A percentile compares a stretch with the other conserved stretches of the same genome.
Evolutionary conservation across 2,888 invertebrate genomes (phyloP).

Genomic region (Drosophila histrio): DNA sequence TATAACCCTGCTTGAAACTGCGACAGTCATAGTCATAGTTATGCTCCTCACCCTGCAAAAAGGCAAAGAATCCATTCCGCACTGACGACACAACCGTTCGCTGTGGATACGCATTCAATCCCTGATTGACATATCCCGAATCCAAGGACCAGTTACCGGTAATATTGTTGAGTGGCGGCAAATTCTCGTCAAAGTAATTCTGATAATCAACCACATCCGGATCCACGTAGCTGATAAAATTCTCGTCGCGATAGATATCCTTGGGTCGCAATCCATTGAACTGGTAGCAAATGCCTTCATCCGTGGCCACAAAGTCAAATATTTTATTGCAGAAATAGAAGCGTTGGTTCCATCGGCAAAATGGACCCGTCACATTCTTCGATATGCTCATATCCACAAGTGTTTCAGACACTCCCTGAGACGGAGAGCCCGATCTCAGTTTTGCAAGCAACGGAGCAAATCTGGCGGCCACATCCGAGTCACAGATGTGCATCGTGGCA

Average conservation of each 20-base stretch:
- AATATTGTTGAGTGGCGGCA: slow-evolving; percentile 61
- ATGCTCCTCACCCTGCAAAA: slow-evolving; percentile 86
- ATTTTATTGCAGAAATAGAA: slow-evolving; percentile 81
- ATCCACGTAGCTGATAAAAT: slow-evolving; percentile 73
- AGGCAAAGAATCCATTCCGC: slow-evolving; percentile 87
- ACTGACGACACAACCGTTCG: slow-evolving; percentile 88
- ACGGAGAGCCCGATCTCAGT: slow-evolving; percentile 1
- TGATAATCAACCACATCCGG: slow-evolving; percentile 75
- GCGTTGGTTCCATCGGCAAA: slow-evolving; percentile 82
- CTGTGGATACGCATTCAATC: slow-evolving; percentile 88
- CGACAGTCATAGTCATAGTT: slow-evolving; percentile 89
- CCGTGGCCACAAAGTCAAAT: slow-evolving; percentile 81
- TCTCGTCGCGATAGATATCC: slow-evolving; percentile 81
- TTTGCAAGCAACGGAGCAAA: slow-evolving; percentile 67
- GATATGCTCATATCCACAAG: slow-evolving; percentile 76
- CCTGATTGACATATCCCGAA: slow-evolving; percentile 86
- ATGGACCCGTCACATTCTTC: slow-evolving; percentile 80
- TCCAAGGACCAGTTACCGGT: slow-evolving; percentile 87
- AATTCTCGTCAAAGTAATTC: slow-evolving; percentile 57
- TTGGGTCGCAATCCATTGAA: slow-evolving; percentile 80
- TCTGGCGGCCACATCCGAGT: slow-evolving; percentile 71
- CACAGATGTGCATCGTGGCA: slow-evolving; percentile 82
- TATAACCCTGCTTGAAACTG: slow-evolving; percentile 90
- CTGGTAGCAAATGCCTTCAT: slow-evolving; percentile 83
- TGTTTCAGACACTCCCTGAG: slow-evolving; percentile 59